Base-by-base conservation (phyloP, 2,113 vertebrate species). In the Cynopterus brachyotis region DNA sequence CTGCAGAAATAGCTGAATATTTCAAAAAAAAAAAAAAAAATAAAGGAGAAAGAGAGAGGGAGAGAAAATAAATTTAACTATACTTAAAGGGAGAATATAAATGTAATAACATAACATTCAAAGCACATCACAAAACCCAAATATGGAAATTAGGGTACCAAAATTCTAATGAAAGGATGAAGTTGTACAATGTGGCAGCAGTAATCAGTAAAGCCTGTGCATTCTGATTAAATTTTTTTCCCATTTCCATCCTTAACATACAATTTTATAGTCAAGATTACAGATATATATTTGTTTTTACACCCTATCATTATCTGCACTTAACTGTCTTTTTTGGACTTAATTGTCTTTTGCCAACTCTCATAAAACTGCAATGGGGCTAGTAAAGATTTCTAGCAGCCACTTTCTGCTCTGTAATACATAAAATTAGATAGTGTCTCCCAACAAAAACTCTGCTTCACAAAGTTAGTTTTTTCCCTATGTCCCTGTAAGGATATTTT, bases 1-100 rank as follows among this genome's bases (percentile, higher is more conserved):
- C 3, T 32, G 19, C 2, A 40, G 11, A 69, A 66, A 95, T 8
- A 83, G 45, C 0, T 47, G 10, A 78, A 35, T n/a, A 26, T 82
- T 91, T 82, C 30, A 35, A 67, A 50, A 88, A 82, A 89, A 73
- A 53, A 45, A 64, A 55, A 88, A 50, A 37, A 73, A 53, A 45
- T 62, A 55, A 88, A 50, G n/a, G 20, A 82, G 26, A 47, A 10
- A 47, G 45, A 50, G 13, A 16, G 47, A 50, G 13, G 4, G 47
- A 50, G 3, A 50, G 47, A 50, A 5, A 60, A 64, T 2, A 76
- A 53, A 67, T 40, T 28, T 62, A 82, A 86, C 7, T 40, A 57
- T 20, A 67, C 53, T 86, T 62, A 85, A 66, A 93, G 9, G n/a
- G 32, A 35, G 86, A 67, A n/a, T 37, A 64, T 45, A 67, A 26